Conservation (phyloP, 2,888 invertebrate genomes). For the Tipula lateralis region DNA sequence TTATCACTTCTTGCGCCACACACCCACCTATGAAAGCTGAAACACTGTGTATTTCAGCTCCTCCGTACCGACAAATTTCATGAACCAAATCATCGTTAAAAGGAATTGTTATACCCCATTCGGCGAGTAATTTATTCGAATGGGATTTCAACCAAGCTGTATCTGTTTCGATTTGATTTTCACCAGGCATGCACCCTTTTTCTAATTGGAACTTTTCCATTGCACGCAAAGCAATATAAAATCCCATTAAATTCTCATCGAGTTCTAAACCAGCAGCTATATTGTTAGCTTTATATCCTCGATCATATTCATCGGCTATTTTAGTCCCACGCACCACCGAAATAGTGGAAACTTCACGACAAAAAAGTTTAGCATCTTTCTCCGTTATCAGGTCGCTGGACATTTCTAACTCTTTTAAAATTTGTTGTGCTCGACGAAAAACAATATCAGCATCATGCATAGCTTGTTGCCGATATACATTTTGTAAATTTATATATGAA, state of each 20-base stretch:
- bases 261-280: slow-evolving; percentile 70
- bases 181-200: slow-evolving; percentile 86
- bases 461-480: slow-evolving; percentile 81
- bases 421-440: slow-evolving; percentile 72
- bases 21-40: slow-evolving; percentile 90
- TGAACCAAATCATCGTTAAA: slow-evolving; percentile 90
- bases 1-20: slow-evolving; percentile 93
- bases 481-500: slow-evolving; percentile 83
- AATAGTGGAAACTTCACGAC: slow-evolving; percentile 80
- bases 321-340: slow-evolving; percentile 72
- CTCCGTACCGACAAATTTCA: slow-evolving; percentile 93
- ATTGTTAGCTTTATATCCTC: slow-evolving; percentile 56
- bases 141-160: slow-evolving; percentile 77
- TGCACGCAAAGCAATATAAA: slow-evolving; percentile 86
- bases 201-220: slow-evolving; percentile 84
- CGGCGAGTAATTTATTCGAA: slow-evolving; percentile 68
- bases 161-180: slow-evolving; percentile 84
- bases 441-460: slow-evolving; percentile 74
- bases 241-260: slow-evolving; percentile 80
- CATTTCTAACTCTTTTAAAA: slow-evolving; percentile 72
- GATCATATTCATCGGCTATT: slow-evolving; percentile 76
- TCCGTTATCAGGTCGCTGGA: slow-evolving; percentile 71
- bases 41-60: slow-evolving; percentile 88
- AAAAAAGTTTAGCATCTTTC: slow-evolving; percentile 76
- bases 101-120: slow-evolving; percentile 75